A percentile compares a stretch with the other conserved stretches of the same genome.
phyloP scores from a whole-genome alignment of 2,888 invertebrate species.

The Rhaphigaster nebulosa region DNA sequence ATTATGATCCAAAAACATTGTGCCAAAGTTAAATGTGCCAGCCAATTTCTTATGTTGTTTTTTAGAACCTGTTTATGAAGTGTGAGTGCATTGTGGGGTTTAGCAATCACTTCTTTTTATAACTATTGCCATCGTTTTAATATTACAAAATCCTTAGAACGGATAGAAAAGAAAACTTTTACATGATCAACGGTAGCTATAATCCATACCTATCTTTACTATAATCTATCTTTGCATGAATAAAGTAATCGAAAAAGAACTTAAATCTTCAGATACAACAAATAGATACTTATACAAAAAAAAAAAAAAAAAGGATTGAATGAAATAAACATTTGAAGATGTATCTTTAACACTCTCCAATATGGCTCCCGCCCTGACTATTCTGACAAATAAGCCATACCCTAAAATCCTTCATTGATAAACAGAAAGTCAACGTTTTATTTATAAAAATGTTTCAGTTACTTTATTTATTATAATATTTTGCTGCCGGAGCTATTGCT shows the following conservation, averaged over 20 bases:
- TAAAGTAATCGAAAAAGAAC: no score
- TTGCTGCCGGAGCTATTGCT: no score
- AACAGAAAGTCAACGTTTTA: background rate
- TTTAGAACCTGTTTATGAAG: background rate
- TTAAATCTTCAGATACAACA: no score
- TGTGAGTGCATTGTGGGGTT: background rate
- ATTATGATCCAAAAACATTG: background rate
- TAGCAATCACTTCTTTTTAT: background rate
- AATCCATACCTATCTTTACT: no score
- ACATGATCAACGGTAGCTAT: no score
- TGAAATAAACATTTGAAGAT: background rate
- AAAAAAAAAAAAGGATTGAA: background rate
- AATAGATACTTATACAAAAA: no score
- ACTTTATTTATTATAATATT: no score
- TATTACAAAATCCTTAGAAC: background rate
- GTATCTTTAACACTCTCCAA: background rate
- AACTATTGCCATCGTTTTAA: background rate
- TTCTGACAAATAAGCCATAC: background rate
- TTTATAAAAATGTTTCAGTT: background rate
- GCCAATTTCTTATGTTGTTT: background rate
- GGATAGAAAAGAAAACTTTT: no score
- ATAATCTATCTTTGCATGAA: no score
- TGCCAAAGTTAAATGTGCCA: background rate
- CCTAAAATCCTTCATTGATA: background rate
- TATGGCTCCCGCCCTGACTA: background rate